Conservation (phyloP, 2,113 vertebrate species). For the Hystrix brachyura region DNA sequence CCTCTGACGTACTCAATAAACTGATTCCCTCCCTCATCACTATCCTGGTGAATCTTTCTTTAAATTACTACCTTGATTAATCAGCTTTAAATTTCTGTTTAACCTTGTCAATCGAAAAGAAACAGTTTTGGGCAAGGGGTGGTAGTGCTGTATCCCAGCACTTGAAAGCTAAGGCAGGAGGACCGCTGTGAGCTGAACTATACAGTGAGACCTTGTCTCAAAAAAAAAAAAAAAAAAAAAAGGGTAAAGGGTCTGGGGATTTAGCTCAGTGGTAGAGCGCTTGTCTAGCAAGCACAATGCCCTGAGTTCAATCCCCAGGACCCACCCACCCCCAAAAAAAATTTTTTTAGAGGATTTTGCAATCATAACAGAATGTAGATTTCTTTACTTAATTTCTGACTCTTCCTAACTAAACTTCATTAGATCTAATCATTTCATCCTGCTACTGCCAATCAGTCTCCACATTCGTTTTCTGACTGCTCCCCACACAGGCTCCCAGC, state of each 20-base stretch:
- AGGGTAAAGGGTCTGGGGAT: too few species aligned
- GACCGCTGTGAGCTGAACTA: too few species aligned
- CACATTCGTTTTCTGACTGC: background rate
- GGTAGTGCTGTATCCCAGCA: too few species aligned
- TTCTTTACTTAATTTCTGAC: background rate
- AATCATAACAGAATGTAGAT: background rate
- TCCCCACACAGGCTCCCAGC: background rate
- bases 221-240: too few species aligned
- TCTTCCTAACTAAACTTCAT: background rate
- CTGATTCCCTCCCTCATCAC: background rate
- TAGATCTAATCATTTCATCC: background rate
- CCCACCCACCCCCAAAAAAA: too few species aligned
- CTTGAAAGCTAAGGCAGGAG: too few species aligned
- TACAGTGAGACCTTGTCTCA: too few species aligned
- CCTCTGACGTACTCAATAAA: background rate
- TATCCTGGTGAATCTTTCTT: background rate
- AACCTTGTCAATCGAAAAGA: background rate
- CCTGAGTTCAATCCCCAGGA: background rate
- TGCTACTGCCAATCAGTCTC: background rate
- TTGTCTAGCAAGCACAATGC: too few species aligned
- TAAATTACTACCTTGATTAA: background rate
- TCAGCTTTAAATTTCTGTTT: background rate
- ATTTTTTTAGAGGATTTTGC: background rate
- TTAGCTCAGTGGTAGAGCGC: too few species aligned
- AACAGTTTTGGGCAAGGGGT: too few species aligned